These are phyloP conservation scores for Haplochromis vanheusdeni DNA, from an alignment of 2,113 vertebrate genomes.

Conservation along the genomic window DNA sequence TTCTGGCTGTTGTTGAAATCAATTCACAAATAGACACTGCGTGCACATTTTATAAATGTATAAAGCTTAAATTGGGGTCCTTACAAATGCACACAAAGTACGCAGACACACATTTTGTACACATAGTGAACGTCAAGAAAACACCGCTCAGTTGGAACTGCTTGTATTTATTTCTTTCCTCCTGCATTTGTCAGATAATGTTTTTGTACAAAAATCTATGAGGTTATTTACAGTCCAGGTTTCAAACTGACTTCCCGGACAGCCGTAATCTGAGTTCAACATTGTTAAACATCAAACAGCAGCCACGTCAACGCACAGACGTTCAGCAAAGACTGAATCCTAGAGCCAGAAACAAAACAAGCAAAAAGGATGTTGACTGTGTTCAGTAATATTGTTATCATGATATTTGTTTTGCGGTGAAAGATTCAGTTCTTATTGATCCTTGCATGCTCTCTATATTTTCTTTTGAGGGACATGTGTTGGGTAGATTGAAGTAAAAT, in stretches of 20 bases:
- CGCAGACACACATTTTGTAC: background rate
- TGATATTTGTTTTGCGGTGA: background rate
- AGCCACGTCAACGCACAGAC: background rate
- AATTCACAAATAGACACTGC: background rate
- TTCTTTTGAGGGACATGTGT: background rate
- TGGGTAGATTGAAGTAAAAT: background rate
- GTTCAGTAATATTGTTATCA: background rate
- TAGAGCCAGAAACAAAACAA: background rate
- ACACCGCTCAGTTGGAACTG: background rate
- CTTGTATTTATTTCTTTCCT: background rate
- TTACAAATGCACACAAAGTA: background rate
- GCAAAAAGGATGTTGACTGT: background rate
- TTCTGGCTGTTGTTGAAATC: background rate
- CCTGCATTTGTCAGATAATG: background rate
- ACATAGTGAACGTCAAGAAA: background rate
- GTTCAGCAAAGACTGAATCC: background rate
- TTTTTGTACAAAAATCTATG: background rate
- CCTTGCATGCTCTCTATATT: background rate
- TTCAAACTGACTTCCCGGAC: background rate
- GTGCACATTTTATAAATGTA: background rate
- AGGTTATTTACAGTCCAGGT: background rate
- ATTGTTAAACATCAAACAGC: background rate
- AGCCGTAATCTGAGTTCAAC: background rate
- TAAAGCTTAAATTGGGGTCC: background rate
- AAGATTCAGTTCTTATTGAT: background rate